Conservation (phyloP, 2,888 invertebrate genomes). For the Cryptophagus acutangulus region DNA sequence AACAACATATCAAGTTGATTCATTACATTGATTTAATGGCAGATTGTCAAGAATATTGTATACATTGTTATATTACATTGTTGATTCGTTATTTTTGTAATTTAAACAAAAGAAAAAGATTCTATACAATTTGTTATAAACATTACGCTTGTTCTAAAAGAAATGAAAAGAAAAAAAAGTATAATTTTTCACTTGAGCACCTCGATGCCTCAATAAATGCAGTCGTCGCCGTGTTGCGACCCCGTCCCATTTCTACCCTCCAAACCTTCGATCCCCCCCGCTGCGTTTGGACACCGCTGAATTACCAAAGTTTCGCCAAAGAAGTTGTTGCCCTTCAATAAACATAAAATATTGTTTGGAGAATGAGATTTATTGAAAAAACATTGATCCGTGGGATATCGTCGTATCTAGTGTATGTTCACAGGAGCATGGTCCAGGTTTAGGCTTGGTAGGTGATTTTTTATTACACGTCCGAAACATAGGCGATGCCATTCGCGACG, state of each 20-base stretch:
- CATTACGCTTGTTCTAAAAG: conserved; percentile 40
- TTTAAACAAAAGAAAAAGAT: conserved; percentile 31
- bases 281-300: conserved; percentile 11
- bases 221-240: conserved; percentile 22
- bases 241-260: conserved; percentile 39
- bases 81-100: conserved; percentile 48
- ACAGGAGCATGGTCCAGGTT: conserved; percentile 44
- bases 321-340: no score
- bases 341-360: not conserved
- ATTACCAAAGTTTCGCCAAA: conserved; percentile 3
- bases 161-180: no score
- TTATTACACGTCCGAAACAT: conserved; percentile 44
- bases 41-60: conserved; percentile 15
- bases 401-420: no score
- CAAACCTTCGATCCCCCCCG: conserved; percentile 22
- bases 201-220: conserved; percentile 41
- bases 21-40: conserved; percentile 8
- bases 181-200: conserved; percentile 44
- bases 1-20: conserved; percentile 15
- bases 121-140: conserved; percentile 36
- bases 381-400: no score
- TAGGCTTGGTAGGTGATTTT: conserved; percentile 28
- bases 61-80: conserved; percentile 38
- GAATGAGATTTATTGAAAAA: not conserved
- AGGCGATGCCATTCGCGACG: conserved; percentile 42